Conservation (phyloP, 2,113 vertebrate species). For the Callaeas wilsoni region DNA sequence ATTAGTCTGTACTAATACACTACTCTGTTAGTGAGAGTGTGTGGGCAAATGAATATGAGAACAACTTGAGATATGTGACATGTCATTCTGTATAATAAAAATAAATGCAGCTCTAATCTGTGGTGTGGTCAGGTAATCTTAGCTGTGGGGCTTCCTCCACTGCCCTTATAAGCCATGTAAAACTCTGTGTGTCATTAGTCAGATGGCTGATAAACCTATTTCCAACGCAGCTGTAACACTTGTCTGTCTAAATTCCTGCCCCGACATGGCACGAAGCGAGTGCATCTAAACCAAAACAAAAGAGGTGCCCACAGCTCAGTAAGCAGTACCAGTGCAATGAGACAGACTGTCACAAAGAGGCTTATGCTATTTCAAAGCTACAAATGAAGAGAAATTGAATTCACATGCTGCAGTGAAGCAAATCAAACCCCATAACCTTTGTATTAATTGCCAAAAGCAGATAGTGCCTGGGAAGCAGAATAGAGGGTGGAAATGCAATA, state of each 20-base stretch:
- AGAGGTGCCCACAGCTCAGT: conserved; percentile 44
- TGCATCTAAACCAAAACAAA: conserved; percentile 22
- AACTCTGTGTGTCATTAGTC: not conserved
- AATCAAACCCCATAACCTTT: conserved; percentile 61
- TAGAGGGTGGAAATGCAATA: conserved; percentile 29
- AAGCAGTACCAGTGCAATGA: not conserved
- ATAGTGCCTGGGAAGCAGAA: conserved; percentile 48
- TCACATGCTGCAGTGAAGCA: conserved; percentile 67
- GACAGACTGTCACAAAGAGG: conserved; percentile 64
- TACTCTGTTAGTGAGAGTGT: not conserved
- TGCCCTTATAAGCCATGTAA: not conserved
- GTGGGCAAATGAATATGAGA: not conserved
- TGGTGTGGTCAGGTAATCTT: accelerated
- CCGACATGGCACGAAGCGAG: not conserved
- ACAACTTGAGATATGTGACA: accelerated
- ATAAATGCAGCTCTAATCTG: not conserved
- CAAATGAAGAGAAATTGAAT: conserved; percentile 73
- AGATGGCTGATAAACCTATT: not conserved
- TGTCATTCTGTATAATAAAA: not conserved
- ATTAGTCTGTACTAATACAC: not conserved
- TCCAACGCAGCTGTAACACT: not conserved
- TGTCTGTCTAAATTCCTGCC: not conserved
- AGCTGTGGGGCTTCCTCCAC: not conserved
- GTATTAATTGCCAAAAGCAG: conserved; percentile 71
- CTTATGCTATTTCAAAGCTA: conserved; percentile 59